Conservation (phyloP, 2,797 vertebrate species). For the Chaenodraco wilsoni region DNA sequence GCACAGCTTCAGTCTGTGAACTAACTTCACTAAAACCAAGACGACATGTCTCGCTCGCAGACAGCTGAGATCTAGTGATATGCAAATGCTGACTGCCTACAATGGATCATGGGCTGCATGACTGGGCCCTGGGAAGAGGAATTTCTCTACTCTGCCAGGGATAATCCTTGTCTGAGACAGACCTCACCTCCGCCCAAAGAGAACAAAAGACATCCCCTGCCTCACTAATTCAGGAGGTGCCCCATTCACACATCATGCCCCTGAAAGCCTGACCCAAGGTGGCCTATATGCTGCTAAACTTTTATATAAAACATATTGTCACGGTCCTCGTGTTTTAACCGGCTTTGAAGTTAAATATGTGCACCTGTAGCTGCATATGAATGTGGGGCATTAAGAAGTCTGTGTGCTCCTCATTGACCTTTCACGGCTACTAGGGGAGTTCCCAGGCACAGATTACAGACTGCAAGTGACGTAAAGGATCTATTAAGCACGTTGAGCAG, state of each 20-base stretch:
- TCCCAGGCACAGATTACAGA: slow-evolving; percentile 37
- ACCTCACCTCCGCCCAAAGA: slow-evolving; percentile 65
- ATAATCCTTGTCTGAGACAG: slow-evolving; percentile 75
- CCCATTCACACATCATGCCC: slow-evolving; percentile 55
- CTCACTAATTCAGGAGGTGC: slow-evolving; percentile 64
- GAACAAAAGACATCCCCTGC: slow-evolving; percentile 71
- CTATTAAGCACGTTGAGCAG: neutral
- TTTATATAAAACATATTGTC: slow-evolving; percentile 22
- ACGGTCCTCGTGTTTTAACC: slow-evolving; percentile 1
- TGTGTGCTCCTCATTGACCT: slow-evolving; percentile 33
- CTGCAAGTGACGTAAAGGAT: slow-evolving; percentile 16
- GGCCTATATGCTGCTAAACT: slow-evolving; percentile 31
- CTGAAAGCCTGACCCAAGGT: slow-evolving; percentile 50
- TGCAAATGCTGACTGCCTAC: slow-evolving; percentile 69
- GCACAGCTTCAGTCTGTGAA: slow-evolving; percentile 25
- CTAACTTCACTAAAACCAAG: slow-evolving; percentile 18
- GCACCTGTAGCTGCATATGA: slow-evolving; percentile 54
- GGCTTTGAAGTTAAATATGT: slow-evolving; percentile 33
- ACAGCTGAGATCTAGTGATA: slow-evolving; percentile 51
- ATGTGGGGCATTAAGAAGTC: slow-evolving; percentile 29
- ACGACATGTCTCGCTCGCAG: slow-evolving; percentile 24
- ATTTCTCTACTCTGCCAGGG: slow-evolving; percentile 57
- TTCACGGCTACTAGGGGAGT: slow-evolving; percentile 17
- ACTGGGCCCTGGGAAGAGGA: slow-evolving; percentile 49
- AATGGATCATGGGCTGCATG: slow-evolving; percentile 66